Conservation (phyloP, 2,113 vertebrate species). For the Dryoscopus gambensis region DNA sequence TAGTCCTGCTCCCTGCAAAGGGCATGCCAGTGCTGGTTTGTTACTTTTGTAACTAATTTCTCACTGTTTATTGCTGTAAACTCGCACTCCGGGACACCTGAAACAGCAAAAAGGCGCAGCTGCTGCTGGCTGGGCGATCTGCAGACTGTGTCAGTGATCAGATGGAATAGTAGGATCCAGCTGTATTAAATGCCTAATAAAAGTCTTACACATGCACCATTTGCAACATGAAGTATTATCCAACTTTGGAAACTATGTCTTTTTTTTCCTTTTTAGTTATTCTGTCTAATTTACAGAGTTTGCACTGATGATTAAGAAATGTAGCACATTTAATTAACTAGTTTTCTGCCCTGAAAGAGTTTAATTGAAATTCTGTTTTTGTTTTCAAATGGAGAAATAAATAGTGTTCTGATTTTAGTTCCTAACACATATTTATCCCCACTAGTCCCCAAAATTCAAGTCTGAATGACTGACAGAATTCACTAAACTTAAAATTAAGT, state of each 20-base stretch:
- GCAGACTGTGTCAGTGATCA: too few species aligned
- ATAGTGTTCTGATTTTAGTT: not conserved
- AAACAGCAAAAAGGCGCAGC: too few species aligned
- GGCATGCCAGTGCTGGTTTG: too few species aligned
- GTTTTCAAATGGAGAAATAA: not conserved
- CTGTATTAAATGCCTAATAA: not conserved
- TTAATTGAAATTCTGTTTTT: not conserved
- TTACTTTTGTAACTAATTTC: too few species aligned
- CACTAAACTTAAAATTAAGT: not conserved
- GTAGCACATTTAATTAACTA: not conserved
- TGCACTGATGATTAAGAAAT: not conserved
- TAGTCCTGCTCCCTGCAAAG: too few species aligned
- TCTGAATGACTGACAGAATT: not conserved
- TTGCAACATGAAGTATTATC: not conserved
- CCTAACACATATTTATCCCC: not conserved
- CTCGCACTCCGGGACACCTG: too few species aligned
- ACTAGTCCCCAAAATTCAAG: not conserved
- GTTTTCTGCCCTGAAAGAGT: not conserved
- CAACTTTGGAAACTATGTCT: not conserved
- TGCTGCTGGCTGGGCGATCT: too few species aligned
- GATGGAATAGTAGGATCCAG: not conserved
- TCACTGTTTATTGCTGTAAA: too few species aligned
- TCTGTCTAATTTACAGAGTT: not conserved
- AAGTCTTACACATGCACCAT: not conserved
- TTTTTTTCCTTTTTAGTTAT: not conserved